Evolutionary conservation across 2,113 vertebrate species (phyloP).

Genomic region (Platysternon megacephalum): DNA sequence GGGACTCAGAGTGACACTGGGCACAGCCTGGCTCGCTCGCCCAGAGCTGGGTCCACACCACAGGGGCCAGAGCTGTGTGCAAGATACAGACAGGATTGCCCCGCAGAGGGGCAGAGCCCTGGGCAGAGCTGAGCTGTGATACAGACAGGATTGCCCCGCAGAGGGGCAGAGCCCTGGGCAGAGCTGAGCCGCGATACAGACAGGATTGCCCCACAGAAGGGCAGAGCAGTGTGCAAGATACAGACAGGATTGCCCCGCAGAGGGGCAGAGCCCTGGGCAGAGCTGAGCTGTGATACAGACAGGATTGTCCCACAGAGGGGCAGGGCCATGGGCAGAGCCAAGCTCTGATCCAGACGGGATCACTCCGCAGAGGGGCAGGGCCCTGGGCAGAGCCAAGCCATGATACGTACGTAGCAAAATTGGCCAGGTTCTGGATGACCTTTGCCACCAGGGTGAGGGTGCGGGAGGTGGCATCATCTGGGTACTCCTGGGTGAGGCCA

Average conservation of each 20-base stretch:
- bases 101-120: too few species aligned
- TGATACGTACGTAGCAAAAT: slow-evolving; percentile 87
- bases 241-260: neutral
- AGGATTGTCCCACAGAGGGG: rapidly evolving
- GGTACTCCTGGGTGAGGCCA: slow-evolving; percentile 88
- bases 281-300: neutral
- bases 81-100: neutral
- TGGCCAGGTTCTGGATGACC: slow-evolving; percentile 96
- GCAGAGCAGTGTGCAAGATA: neutral
- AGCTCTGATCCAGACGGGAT: neutral
- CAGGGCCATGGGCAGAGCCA: neutral
- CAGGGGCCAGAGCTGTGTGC: neutral
- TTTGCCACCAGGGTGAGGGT: slow-evolving; percentile 94
- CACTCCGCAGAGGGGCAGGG: too few species aligned
- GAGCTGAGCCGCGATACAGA: neutral
- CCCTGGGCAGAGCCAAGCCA: neutral
- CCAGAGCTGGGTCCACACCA: too few species aligned
- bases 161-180: neutral
- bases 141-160: rapidly evolving
- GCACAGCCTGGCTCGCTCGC: neutral
- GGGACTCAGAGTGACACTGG: neutral
- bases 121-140: neutral
- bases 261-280: too few species aligned
- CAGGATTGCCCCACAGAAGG: too few species aligned
- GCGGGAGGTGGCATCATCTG: slow-evolving; percentile 85